phyloP scores from a whole-genome alignment of 2,888 invertebrate species.

The Cataglyphis albicans region DNA sequence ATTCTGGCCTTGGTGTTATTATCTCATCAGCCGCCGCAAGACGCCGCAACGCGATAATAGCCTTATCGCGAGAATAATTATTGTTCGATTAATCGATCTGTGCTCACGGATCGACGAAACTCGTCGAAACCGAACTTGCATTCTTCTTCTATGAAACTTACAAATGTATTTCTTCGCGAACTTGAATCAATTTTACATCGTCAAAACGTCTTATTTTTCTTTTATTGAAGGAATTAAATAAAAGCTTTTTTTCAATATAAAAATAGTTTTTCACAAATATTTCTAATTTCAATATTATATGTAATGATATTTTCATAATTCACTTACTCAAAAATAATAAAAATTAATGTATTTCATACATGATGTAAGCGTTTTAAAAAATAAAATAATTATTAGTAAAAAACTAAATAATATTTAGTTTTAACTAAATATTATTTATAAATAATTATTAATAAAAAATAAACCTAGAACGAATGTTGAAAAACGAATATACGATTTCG shows the following conservation, averaged over 20 bases:
- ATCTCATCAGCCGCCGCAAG: slow-evolving; percentile 43
- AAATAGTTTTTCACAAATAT: neutral
- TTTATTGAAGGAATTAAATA: slow-evolving; percentile 1
- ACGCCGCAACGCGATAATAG: slow-evolving; percentile 8
- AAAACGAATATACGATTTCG: neutral
- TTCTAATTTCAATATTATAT: neutral
- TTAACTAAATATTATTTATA: no score
- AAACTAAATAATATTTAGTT: no score
- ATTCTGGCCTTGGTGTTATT: slow-evolving; percentile 52
- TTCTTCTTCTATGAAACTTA: neutral
- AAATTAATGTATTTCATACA: neutral
- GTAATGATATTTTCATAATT: neutral
- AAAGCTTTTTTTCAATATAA: neutral
- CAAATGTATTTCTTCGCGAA: neutral
- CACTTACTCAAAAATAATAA: neutral
- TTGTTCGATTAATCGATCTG: neutral
- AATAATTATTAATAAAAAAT: neutral
- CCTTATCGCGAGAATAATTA: slow-evolving; percentile 21
- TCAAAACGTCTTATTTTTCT: neutral
- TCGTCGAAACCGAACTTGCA: neutral
- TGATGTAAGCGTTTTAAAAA: neutral
- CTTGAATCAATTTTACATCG: neutral
- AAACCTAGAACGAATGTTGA: neutral
- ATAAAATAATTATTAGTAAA: slow-evolving; percentile 1
- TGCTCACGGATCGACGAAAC: slow-evolving; percentile 1